These are phyloP conservation scores for Eulemur macaco DNA, from an alignment of 2,113 vertebrate species.

Conservation along the genomic window DNA sequence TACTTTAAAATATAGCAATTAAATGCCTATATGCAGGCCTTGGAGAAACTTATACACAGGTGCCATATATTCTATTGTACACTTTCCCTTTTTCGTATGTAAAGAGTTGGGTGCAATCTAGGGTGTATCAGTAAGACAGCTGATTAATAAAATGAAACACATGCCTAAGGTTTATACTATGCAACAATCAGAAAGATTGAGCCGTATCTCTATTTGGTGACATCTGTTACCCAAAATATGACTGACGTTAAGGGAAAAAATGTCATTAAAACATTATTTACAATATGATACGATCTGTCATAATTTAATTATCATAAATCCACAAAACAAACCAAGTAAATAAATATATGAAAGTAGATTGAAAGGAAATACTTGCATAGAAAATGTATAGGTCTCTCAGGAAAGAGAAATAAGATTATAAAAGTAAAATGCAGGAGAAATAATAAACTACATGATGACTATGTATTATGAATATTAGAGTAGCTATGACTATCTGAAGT, in stretches of 20 bases:
- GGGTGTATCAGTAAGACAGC: background rate
- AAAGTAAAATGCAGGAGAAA: slow-evolving; percentile 39
- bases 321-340: background rate
- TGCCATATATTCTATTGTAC: background rate
- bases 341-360: slow-evolving; percentile 2
- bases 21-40: background rate
- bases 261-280: slow-evolving; percentile 2
- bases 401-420: slow-evolving; percentile 37
- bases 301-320: slow-evolving; percentile 7
- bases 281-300: background rate
- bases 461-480: background rate
- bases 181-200: background rate
- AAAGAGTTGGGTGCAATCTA: background rate
- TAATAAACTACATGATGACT: slow-evolving; percentile 34
- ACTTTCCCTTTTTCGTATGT: background rate
- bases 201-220: background rate
- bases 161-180: background rate
- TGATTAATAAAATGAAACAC: background rate
- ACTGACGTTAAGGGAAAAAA: background rate
- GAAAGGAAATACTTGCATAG: slow-evolving; percentile 45
- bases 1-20: background rate
- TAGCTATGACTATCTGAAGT: background rate
- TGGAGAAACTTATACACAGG: background rate
- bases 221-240: slow-evolving; percentile 33
- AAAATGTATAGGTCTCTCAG: slow-evolving; percentile 50